Evolutionary conservation across 2,113 vertebrate genomes (phyloP), one percentile per base, ranked within the genome.

Genomic region (Muntiacus muntjak): DNA sequence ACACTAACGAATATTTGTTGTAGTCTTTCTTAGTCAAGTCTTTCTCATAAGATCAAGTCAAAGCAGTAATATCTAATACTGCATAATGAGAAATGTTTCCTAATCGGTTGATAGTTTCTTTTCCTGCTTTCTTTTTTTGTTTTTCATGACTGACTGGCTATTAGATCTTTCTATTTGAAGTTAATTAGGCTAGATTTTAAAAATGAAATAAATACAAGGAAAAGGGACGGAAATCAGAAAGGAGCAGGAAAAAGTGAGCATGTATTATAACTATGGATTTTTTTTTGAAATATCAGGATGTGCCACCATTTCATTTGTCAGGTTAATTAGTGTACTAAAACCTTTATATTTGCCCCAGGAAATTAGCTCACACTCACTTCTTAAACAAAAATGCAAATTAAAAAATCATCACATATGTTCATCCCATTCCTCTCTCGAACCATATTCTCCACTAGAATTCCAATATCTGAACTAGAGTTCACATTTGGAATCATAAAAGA

Each of bases 41-140:
- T 94, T 96, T 96, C 95, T 97, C 93, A 50, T 9, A 52, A 97
- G 96, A 97, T 43, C 23, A 95, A 95, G 87, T 97, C 98, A 97
- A 97, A 97, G 95, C 83, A 87, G 54, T 67, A 89, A 97, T 87
- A 97, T 87, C 92, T 92, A 97, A 89, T 94, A 95, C 87, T 83
- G 64, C 45, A 82, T 91, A 97, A 92, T 81, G 92, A 96, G 79
- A 96, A 97, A 85, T 83, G 71, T 91, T 95, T 28, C 89, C 33
- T 91, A 94, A 86, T 89, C 1, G 0, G 47, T 95, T 88, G 81
- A 87, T 91, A 81, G 79, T 76, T 94, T 95, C 30, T 89, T 92
- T 96, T 95, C 52, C 90, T 62, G 33, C 12, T 60, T 94, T 84
- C 25, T 82, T 54, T 94, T 82, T 36, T 58, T 45, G 14, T 88